Conservation (phyloP, 2,797 vertebrate genomes). For the Fistularia commersonii region DNA sequence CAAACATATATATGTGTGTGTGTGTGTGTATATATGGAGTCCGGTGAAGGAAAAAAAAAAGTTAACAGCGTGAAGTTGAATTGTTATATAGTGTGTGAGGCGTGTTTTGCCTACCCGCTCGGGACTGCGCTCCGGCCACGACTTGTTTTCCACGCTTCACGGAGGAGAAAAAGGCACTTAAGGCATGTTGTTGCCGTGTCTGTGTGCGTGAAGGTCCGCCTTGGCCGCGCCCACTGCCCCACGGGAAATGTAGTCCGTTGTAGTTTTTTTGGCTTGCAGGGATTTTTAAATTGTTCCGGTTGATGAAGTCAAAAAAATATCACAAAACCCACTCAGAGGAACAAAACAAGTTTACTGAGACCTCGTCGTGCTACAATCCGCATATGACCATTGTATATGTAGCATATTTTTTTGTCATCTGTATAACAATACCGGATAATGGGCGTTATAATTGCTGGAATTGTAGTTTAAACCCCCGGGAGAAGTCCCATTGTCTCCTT, state of each 20-base stretch:
- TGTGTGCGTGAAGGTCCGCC: constrained; percentile 29
- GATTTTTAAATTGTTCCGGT: not conserved
- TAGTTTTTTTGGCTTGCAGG: too few species aligned
- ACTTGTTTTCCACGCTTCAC: constrained; percentile 34
- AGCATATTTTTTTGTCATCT: not conserved
- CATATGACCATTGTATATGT: too few species aligned
- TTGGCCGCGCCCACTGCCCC: constrained; percentile 10
- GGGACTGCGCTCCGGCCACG: too few species aligned
- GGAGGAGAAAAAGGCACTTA: constrained; percentile 10
- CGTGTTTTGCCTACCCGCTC: too few species aligned
- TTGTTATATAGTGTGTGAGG: too few species aligned
- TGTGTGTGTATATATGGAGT: too few species aligned
- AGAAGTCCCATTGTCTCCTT: constrained; percentile 7
- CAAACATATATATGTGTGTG: too few species aligned
- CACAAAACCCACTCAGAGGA: not conserved
- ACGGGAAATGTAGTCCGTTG: constrained; percentile 62
- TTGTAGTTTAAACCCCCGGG: not conserved
- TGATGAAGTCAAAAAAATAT: not conserved
- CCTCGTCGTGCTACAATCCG: too few species aligned
- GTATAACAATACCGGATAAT: not conserved
- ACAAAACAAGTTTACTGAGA: too few species aligned
- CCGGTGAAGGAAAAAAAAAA: too few species aligned
- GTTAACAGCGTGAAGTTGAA: too few species aligned
- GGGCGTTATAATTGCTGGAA: constrained; percentile 8
- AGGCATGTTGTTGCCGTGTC: constrained; percentile 22